Evolutionary conservation across 2,888 invertebrate species (phyloP).

Genomic region (Agonopterix subpropinquella): DNA sequence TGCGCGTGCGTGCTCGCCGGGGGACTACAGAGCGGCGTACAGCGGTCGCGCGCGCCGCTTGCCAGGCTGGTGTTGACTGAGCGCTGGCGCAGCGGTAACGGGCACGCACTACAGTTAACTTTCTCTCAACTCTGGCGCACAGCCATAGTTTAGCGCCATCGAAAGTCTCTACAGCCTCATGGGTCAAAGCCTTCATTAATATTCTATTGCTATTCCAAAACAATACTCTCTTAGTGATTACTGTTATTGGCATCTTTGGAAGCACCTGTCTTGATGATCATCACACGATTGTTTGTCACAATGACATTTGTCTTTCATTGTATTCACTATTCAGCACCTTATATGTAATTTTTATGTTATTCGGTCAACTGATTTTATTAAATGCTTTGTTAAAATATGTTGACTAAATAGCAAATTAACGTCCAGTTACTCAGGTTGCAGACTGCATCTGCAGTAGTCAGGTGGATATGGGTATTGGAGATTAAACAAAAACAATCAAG

Average conservation of each 20-base stretch:
- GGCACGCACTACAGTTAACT: slow-evolving; percentile 74
- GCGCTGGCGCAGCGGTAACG: slow-evolving; percentile 43
- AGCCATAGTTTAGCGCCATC: slow-evolving; percentile 59
- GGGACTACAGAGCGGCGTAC: neutral
- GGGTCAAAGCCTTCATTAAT: slow-evolving; percentile 62
- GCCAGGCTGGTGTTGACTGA: slow-evolving; percentile 35
- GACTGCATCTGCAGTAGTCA: no score
- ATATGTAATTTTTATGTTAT: no score
- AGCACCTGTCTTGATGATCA: no score
- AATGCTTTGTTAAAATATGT: no score
- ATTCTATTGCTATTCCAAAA: slow-evolving; percentile 23
- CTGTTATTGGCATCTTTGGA: no score
- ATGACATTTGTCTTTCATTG: no score
- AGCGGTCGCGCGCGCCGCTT: slow-evolving; percentile 18
- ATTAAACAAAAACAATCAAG: slow-evolving; percentile 62
- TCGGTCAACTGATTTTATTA: no score
- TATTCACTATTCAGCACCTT: no score
- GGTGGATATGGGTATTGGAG: slow-evolving; percentile 16
- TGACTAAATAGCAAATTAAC: no score
- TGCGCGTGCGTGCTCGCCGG: slow-evolving; percentile 17
- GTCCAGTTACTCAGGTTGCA: no score
- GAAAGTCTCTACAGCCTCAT: slow-evolving; percentile 64
- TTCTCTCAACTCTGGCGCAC: slow-evolving; percentile 59
- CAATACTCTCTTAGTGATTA: slow-evolving; percentile 6
- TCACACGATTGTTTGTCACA: no score